Percentiles rank a stretch among this genome's conserved stretches.
phyloP scores from a whole-genome alignment of 2,113 vertebrate species.

The Boulengeromyrus knoepffleri region DNA sequence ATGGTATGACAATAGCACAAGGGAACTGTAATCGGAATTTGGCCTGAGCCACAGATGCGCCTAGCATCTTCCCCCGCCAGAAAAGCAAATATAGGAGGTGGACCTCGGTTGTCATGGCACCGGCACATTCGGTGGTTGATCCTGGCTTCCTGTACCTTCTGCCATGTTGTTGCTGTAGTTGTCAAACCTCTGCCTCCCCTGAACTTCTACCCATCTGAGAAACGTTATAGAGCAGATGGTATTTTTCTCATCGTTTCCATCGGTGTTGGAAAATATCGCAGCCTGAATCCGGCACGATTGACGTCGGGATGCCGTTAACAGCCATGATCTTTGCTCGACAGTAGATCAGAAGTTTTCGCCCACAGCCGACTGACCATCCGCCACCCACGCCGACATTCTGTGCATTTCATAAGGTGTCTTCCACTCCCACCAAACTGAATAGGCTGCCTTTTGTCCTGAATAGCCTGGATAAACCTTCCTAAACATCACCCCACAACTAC shows the following conservation, averaged over 20 bases:
- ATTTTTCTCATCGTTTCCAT: not conserved
- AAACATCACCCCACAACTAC: conserved; percentile 34
- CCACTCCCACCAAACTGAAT: conserved; percentile 39
- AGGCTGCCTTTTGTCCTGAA: conserved; percentile 42
- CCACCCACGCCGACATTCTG: conserved; percentile 3
- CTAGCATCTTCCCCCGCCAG: not conserved
- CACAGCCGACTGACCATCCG: not conserved
- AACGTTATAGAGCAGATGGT: not conserved
- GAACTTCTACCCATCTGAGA: not conserved
- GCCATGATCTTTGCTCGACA: not conserved
- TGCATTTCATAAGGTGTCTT: conserved; percentile 18
- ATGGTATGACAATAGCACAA: not conserved
- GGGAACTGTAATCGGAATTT: not conserved
- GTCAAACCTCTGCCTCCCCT: not conserved
- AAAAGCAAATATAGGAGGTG: not conserved
- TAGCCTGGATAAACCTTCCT: conserved; percentile 40
- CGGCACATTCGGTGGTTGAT: not conserved
- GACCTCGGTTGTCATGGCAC: not conserved
- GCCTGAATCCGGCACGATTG: not conserved
- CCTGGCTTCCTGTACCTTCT: not conserved
- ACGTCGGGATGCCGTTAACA: not conserved
- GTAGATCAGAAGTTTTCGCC: not conserved
- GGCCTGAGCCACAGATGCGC: not conserved
- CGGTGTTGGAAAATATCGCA: not conserved
- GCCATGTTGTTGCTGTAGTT: not conserved